phyloP scores from a whole-genome alignment of 92 coral and sea anemone species.

The Hydrozoanthus gracilis region DNA sequence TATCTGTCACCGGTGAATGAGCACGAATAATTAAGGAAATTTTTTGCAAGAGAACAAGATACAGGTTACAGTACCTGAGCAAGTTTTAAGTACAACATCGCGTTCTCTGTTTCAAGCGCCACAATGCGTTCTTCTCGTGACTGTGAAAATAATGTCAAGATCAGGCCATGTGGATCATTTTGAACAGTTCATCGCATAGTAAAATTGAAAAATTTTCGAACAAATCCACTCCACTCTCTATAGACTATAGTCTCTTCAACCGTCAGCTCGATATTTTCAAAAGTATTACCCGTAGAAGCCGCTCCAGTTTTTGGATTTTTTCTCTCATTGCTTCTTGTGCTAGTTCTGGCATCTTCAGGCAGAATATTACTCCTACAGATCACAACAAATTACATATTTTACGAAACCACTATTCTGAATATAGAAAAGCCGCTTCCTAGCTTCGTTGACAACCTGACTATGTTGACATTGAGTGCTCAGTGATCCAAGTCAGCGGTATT shows the following conservation, averaged over 20 bases:
- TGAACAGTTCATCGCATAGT: no score
- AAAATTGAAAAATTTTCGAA: no score
- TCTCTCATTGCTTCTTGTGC: slow-evolving; percentile 80
- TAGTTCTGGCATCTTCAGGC: slow-evolving; percentile 85
- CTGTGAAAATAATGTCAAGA: slow-evolving; percentile 50
- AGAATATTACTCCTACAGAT: not conserved
- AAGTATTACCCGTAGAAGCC: slow-evolving; percentile 79
- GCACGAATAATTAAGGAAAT: not conserved
- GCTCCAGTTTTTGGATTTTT: slow-evolving; percentile 92
- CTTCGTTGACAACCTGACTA: slow-evolving; percentile 79
- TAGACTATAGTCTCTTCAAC: no score
- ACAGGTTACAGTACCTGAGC: slow-evolving; percentile 74
- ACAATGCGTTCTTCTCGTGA: slow-evolving; percentile 99
- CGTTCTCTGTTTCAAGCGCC: slow-evolving; percentile 97
- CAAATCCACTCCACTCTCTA: no score
- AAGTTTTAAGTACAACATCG: slow-evolving; percentile 96
- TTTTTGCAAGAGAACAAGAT: not conserved
- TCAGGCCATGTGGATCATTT: not conserved
- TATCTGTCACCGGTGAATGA: no score
- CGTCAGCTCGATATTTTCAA: no score
- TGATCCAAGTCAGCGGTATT: slow-evolving; percentile 69
- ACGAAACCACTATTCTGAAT: not conserved
- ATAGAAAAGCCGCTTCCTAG: slow-evolving; percentile 43
- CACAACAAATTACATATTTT: not conserved
- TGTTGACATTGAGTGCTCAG: slow-evolving; percentile 66